A percentile compares a stretch with the other conserved stretches of the same genome.
These are phyloP conservation scores for Archilochus colubris DNA, from an alignment of 2,113 vertebrate species.

Conservation along the genomic window DNA sequence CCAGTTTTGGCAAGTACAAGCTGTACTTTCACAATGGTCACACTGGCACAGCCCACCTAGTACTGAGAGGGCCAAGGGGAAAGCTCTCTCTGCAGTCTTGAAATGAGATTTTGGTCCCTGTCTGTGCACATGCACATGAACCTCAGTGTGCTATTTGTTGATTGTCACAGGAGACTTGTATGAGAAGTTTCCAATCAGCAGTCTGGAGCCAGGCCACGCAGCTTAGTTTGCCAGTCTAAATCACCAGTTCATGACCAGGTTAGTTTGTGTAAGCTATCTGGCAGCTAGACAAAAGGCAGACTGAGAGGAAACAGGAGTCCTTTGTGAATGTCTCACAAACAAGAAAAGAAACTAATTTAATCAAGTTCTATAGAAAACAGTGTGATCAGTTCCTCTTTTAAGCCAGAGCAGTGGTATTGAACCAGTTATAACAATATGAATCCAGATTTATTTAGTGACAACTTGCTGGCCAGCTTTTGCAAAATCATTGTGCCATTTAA, in stretches of 20 bases:
- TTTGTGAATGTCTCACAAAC: not conserved
- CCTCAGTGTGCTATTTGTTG: not conserved
- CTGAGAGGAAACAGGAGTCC: not conserved
- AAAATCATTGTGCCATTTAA: not conserved
- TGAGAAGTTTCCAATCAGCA: not conserved
- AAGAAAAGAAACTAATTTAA: conserved; percentile 3
- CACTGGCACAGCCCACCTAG: not conserved
- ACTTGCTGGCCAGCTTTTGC: not conserved
- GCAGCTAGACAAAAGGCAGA: not conserved
- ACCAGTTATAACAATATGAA: not conserved
- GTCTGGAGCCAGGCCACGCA: not conserved
- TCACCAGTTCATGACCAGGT: not conserved
- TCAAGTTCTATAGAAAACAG: not conserved
- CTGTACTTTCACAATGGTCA: not conserved
- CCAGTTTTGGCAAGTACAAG: not conserved
- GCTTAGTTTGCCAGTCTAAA: not conserved
- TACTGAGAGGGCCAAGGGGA: not conserved
- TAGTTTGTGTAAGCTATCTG: conserved; percentile 10
- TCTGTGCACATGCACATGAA: accelerated
- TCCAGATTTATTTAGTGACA: not conserved
- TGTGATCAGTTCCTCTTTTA: not conserved
- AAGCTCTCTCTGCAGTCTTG: not conserved
- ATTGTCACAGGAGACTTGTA: not conserved
- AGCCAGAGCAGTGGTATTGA: not conserved
- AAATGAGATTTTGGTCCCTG: not conserved